These are phyloP conservation scores for Syrrhaptes paradoxus DNA, from an alignment of 2,113 vertebrate species.

Conservation along the genomic window DNA sequence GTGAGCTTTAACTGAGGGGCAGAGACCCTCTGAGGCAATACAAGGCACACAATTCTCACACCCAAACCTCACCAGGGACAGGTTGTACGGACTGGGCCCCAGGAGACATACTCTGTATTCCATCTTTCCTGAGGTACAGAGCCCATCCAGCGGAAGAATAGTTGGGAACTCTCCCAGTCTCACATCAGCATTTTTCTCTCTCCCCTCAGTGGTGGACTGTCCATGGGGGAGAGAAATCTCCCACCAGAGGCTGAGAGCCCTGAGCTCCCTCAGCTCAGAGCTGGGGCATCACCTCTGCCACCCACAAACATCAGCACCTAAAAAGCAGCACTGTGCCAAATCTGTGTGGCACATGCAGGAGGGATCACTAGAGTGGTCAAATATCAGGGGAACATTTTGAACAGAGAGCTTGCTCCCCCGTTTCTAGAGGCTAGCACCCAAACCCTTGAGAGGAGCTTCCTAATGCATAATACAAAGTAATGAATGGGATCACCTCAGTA, in stretches of 20 bases:
- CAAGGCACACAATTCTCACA: background rate
- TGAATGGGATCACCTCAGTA: background rate
- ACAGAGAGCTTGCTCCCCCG: background rate
- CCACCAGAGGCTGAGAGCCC: background rate
- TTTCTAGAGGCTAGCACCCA: background rate
- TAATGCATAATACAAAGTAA: background rate
- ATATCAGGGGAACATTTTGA: background rate
- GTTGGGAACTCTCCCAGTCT: background rate
- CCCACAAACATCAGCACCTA: background rate
- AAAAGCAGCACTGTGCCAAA: background rate
- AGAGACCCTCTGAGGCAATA: background rate
- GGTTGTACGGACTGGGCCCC: background rate
- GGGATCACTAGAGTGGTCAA: background rate
- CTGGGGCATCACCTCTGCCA: background rate
- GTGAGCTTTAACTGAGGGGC: background rate
- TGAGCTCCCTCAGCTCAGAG: background rate
- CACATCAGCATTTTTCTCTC: background rate
- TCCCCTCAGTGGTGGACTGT: background rate
- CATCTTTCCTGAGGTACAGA: background rate
- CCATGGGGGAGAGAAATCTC: background rate
- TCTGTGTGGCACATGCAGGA: rapidly evolving
- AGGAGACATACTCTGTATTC: background rate
- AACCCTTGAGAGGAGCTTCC: background rate
- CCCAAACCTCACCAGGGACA: background rate
- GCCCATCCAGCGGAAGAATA: background rate